Evolutionary conservation across 2,888 invertebrate species (phyloP), one percentile per base, ranked within the genome.

Genomic region (Lasioglossum figueresi): DNA sequence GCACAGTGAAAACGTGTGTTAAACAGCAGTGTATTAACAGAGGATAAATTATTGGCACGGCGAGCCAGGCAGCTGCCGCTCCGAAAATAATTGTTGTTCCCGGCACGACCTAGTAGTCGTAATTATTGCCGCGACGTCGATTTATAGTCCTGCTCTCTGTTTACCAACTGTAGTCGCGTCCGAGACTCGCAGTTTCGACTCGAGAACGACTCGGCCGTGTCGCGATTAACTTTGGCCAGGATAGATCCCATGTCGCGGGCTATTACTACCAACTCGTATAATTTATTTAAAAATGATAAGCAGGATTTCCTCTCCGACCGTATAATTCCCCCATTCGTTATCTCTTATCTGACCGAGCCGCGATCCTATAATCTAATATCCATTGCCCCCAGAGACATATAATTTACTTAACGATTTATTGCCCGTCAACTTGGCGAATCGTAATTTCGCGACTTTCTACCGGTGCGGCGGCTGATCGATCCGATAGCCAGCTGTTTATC

Each of bases 11-110:
- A 70, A 59, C 43, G 27, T 2, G 71, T 48, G 79, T 83, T 79
- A 83, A 79, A 59, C 75, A 79, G 34, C 59, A 70, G 79, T 79
- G 68, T 76, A 83, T 79, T 83, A 83, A 79, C 63, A 45, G 75
- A 48, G 70, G 59, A 79, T 83, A 83, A 83, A 83, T 83, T 79
- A 83, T 83, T 59, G 79, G 70, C 34, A 48, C 34, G 79, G 66
- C 48, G 19, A 27, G 56, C 45, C 45, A 27, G 77, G 79, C 82
- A 79, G 76, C 84, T 82, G 76, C 70, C 43, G 76, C 43, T 76
- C 76, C 66, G 63, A 48, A 81, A 87, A 87, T 86, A 86, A 86
- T 86, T 79, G 80, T 81, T 86, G 80, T 76, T 78, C 45, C 80
- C 75, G 80, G 56, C 73, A 76, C 75, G 80, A 86, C 77, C 85